phyloP scores from a whole-genome alignment of 2,113 vertebrate species.

The Tonatia bakeri region DNA sequence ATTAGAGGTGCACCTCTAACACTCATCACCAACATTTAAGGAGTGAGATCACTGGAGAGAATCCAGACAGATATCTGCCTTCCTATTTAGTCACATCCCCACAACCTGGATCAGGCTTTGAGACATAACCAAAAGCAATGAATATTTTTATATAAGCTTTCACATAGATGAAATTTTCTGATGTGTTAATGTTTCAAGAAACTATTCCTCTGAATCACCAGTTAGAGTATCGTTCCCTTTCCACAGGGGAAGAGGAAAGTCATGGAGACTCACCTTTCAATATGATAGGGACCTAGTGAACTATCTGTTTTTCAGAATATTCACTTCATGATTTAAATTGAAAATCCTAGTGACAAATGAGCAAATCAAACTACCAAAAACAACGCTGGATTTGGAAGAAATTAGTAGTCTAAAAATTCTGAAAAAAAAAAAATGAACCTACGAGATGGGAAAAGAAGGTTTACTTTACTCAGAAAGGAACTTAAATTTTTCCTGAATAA shows the following conservation, averaged over 20 bases:
- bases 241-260: background rate
- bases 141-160: slow-evolving; percentile 29
- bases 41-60: background rate
- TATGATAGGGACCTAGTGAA: background rate
- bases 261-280: background rate
- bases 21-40: background rate
- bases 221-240: background rate
- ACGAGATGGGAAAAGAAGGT: background rate
- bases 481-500: background rate
- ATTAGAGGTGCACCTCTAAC: background rate
- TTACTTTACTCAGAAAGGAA: background rate
- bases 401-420: background rate
- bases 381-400: background rate
- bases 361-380: background rate
- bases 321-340: slow-evolving; percentile 25
- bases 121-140: background rate
- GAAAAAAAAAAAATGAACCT: background rate
- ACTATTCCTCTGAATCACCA: background rate
- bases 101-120: background rate
- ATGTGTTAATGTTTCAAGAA: background rate
- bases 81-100: background rate
- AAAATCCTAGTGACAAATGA: background rate
- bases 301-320: background rate
- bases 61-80: background rate
- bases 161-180: background rate